Conservation (phyloP, 1,140 invertebrate species). For the Heliconius hermathena region DNA sequence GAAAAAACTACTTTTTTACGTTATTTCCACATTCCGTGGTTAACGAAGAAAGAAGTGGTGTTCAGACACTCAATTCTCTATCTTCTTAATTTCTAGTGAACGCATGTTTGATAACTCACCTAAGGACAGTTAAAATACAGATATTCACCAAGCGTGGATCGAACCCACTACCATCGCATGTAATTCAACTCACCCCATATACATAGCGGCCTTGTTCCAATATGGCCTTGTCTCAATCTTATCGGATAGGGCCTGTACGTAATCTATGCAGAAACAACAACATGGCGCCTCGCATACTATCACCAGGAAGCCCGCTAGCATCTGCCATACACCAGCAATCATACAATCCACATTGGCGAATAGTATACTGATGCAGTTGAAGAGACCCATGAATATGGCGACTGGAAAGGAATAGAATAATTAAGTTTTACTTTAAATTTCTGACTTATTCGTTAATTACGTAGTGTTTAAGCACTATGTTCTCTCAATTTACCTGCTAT, state of each 20-base stretch:
- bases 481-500: too few species aligned
- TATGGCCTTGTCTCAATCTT: constrained; percentile 91
- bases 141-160: not conserved
- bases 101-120: too few species aligned
- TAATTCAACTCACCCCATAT: constrained; percentile 86
- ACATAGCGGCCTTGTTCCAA: constrained; percentile 94
- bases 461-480: too few species aligned
- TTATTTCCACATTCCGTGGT: too few species aligned
- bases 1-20: too few species aligned
- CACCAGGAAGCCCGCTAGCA: constrained; percentile 93
- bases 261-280: constrained; percentile 96
- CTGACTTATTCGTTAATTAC: too few species aligned
- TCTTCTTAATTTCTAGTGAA: too few species aligned
- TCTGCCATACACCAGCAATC: constrained; percentile 93
- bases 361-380: constrained; percentile 89
- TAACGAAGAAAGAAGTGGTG: too few species aligned
- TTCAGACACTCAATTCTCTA: too few species aligned
- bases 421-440: too few species aligned
- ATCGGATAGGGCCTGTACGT: constrained; percentile 91
- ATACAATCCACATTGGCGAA: constrained; percentile 86
- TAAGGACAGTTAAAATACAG: too few species aligned
- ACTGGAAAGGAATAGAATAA: constrained; percentile 82
- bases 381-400: constrained; percentile 92
- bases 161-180: not conserved
- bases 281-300: constrained; percentile 95